These are phyloP conservation scores for Gopherus flavomarginatus DNA, from an alignment of 2,113 vertebrate species.

Conservation along the genomic window DNA sequence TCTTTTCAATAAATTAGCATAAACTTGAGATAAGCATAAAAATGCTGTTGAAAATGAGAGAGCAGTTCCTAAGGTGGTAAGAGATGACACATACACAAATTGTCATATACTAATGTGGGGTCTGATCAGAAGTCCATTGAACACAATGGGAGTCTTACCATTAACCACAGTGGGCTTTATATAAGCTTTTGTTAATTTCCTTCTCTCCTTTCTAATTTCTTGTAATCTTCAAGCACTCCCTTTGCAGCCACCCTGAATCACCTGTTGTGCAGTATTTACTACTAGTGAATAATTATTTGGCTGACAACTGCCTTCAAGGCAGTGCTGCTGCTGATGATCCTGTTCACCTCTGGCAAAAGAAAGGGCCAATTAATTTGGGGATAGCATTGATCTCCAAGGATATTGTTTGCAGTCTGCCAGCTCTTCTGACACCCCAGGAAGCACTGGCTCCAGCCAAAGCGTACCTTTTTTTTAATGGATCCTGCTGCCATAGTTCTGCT, in stretches of 20 bases:
- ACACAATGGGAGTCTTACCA: not conserved
- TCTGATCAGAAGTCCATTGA: not conserved
- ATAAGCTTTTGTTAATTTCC: not conserved
- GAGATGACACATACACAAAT: not conserved
- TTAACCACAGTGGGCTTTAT: not conserved
- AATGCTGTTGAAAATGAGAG: not conserved
- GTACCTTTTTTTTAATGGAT: not conserved
- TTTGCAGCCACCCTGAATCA: not conserved
- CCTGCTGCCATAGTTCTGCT: not conserved
- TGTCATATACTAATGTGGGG: not conserved
- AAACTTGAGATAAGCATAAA: not conserved
- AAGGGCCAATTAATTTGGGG: not conserved
- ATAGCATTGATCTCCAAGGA: not conserved
- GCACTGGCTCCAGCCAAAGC: not conserved
- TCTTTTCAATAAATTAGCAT: not conserved
- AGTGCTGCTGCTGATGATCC: not conserved
- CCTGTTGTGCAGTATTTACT: conserved; percentile 3
- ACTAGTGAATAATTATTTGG: not conserved
- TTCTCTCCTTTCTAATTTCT: conserved; percentile 6
- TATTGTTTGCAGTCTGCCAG: not conserved
- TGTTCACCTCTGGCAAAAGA: accelerated
- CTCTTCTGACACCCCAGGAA: conserved; percentile 7
- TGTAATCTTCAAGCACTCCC: not conserved
- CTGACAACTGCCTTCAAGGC: not conserved
- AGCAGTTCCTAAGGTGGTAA: not conserved